phyloP scores from a whole-genome alignment of 2,113 vertebrate genomes.

The Menura novaehollandiae region DNA sequence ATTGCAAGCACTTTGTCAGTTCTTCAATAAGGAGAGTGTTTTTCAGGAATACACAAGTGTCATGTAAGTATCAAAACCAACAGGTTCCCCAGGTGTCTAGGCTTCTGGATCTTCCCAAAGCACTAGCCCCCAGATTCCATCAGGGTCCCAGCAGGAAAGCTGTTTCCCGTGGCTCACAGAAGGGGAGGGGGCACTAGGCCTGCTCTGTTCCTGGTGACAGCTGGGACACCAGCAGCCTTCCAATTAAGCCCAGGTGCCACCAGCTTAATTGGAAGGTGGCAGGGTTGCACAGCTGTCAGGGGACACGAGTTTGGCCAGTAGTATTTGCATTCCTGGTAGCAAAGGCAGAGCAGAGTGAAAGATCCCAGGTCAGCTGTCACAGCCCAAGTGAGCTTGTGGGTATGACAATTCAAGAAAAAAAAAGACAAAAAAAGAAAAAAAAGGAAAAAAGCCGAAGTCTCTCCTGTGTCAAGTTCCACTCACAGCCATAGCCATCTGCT shows the following conservation, averaged over 20 bases:
- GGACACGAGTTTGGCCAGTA: not conserved
- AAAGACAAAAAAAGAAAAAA: not conserved
- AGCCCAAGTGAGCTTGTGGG: not conserved
- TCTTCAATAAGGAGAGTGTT: not conserved
- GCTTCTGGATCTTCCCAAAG: not conserved
- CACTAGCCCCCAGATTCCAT: not conserved
- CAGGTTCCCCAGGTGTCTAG: not conserved
- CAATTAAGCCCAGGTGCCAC: slow-evolving; percentile 36
- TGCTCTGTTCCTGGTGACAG: not conserved
- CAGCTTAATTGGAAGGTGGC: slow-evolving; percentile 1
- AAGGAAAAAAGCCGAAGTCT: not conserved
- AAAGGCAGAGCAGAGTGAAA: not conserved
- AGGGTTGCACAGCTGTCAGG: not conserved
- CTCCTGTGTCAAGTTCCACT: not conserved
- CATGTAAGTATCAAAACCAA: not conserved
- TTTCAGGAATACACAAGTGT: not conserved
- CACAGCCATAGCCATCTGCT: slow-evolving; percentile 24
- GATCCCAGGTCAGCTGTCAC: not conserved
- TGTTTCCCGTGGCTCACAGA: accelerated
- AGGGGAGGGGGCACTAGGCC: not conserved
- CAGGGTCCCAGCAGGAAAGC: not conserved
- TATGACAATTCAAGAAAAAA: not conserved
- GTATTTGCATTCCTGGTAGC: not conserved
- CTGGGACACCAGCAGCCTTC: not conserved
- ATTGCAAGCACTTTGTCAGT: accelerated